Conservation (phyloP, 1,140 invertebrate genomes). For the Drosophila kurseongensis region DNA sequence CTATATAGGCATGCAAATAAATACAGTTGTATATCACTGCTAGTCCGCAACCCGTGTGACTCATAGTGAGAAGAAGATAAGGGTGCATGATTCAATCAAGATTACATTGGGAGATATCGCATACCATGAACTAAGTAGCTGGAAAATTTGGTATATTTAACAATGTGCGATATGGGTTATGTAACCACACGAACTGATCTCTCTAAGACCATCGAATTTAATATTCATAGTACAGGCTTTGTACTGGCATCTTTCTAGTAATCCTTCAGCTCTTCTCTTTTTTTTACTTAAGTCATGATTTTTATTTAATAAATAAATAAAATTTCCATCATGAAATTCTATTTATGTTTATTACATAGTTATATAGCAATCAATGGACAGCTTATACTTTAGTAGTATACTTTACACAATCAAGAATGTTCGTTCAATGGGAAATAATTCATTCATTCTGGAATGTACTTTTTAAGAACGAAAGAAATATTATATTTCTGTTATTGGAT, state of each 20-base stretch:
- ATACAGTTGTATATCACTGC: slow-evolving; percentile 11
- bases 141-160: background rate
- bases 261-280: no score
- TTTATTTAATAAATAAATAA: no score
- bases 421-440: background rate
- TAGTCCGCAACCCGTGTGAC: slow-evolving; percentile 19
- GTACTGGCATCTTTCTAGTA: no score
- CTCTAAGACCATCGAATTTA: no score
- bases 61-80: slow-evolving; percentile 18
- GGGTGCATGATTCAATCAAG: slow-evolving; percentile 29
- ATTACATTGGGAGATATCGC: slow-evolving; percentile 10
- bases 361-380: no score
- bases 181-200: background rate
- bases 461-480: background rate
- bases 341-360: no score
- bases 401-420: background rate
- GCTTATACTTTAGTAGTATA: no score
- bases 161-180: background rate
- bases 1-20: slow-evolving; percentile 21
- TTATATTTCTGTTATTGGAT: background rate
- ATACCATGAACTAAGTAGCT: background rate
- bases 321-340: no score
- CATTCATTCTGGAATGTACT: background rate
- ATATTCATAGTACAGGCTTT: no score
- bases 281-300: no score